Percentiles rank a stretch among this genome's conserved stretches.
Evolutionary conservation across 2,888 invertebrate genomes (phyloP).

Genomic region (Oxytorus armatus): DNA sequence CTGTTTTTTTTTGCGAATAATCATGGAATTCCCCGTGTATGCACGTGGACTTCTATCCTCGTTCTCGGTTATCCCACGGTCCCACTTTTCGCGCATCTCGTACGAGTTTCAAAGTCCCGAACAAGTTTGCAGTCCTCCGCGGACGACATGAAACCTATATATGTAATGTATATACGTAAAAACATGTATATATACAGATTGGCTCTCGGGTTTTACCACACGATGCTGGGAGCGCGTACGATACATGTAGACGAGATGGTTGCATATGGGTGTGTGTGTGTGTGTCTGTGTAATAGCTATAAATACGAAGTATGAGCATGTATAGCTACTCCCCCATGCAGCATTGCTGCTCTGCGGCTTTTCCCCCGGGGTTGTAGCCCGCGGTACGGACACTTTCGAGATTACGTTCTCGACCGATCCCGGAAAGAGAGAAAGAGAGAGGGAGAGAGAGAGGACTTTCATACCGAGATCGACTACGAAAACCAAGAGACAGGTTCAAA

Average conservation of each 20-base stretch:
- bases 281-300: conserved; percentile 13
- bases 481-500: conserved; percentile 29
- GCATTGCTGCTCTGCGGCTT: conserved; percentile 66
- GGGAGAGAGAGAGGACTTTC: not conserved
- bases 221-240: conserved; percentile 24
- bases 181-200: conserved; percentile 11
- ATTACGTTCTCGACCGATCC: conserved; percentile 76
- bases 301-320: conserved; percentile 26
- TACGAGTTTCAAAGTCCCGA: conserved; percentile 64
- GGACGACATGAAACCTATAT: conserved; percentile 36
- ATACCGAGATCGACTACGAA: conserved; percentile 31
- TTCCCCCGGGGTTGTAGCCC: conserved; percentile 75
- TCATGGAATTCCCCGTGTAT: not conserved
- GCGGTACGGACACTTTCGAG: conserved; percentile 79
- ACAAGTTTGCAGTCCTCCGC: conserved; percentile 61
- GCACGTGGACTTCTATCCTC: not conserved
- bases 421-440: conserved; percentile 8
- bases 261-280: conserved; percentile 9
- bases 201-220: conserved; percentile 12
- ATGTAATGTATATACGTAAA: conserved; percentile 14
- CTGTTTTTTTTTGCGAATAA: not conserved
- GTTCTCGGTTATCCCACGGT: conserved; percentile 30
- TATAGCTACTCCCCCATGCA: conserved; percentile 37
- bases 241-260: conserved; percentile 20
- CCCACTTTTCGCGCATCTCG: conserved; percentile 37